phyloP scores from a whole-genome alignment of 2,888 invertebrate species.

The Eupithecia tripunctaria region DNA sequence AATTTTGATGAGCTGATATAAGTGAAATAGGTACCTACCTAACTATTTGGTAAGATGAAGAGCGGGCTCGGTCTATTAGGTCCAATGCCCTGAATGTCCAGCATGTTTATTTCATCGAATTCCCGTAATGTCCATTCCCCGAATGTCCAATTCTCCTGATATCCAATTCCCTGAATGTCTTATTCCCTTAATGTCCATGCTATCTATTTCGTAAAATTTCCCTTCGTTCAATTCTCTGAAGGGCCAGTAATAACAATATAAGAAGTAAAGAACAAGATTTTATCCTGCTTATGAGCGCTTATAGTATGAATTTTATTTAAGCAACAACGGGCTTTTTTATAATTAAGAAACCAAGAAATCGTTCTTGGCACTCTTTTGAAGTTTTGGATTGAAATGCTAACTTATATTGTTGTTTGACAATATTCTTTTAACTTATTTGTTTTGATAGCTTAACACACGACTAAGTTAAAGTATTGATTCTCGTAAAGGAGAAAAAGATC shows the following conservation, averaged over 20 bases:
- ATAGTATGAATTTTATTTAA: background rate
- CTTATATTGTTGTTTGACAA: background rate
- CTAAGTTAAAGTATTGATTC: background rate
- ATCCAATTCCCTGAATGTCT: too few species aligned
- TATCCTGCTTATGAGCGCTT: background rate
- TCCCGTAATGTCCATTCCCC: too few species aligned
- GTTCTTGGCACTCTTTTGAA: too few species aligned
- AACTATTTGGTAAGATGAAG: background rate
- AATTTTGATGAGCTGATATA: slow-evolving; percentile 24
- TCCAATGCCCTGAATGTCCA: too few species aligned
- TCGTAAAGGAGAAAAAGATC: background rate
- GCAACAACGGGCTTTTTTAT: background rate
- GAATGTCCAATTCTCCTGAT: too few species aligned
- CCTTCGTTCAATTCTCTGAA: too few species aligned
- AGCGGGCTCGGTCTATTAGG: too few species aligned
- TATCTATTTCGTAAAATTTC: too few species aligned
- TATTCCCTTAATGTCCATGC: too few species aligned
- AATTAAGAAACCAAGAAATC: too few species aligned
- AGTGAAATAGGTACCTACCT: slow-evolving; percentile 41
- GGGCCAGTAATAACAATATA: background rate
- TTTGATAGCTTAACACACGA: background rate
- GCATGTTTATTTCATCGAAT: too few species aligned
- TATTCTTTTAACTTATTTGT: background rate
- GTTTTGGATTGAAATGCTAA: background rate
- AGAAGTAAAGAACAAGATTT: background rate